phyloP scores from a whole-genome alignment of 2,888 invertebrate species.

The Pristionchus maxplancki region DNA sequence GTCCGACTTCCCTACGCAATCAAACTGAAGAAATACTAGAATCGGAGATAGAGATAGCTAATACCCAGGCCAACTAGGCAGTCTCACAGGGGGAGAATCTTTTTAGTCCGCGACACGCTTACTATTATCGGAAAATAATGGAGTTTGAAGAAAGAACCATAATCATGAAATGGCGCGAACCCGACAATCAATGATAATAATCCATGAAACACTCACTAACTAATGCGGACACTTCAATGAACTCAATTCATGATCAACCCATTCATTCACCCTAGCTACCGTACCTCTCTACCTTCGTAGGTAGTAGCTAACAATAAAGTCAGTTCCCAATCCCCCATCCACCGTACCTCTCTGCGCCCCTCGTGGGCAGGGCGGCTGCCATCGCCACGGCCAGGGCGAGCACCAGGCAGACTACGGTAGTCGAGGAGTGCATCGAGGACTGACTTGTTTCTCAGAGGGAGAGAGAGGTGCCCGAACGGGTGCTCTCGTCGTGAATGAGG shows the following conservation, averaged over 20 bases:
- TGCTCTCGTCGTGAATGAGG: conserved; percentile 27
- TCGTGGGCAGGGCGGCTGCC: not conserved
- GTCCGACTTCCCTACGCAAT: not conserved
- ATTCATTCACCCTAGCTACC: too few species aligned
- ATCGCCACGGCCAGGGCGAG: not conserved
- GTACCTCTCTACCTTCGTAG: too few species aligned
- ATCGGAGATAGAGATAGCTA: not conserved
- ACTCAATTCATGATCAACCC: too few species aligned
- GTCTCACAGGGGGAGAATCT: not conserved
- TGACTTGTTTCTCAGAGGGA: not conserved
- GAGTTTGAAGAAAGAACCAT: too few species aligned
- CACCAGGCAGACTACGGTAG: conserved; percentile 22
- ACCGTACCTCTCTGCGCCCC: conserved; percentile 30
- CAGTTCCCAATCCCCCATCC: not conserved
- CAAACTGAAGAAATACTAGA: not conserved
- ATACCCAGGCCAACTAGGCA: not conserved
- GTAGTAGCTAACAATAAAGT: too few species aligned
- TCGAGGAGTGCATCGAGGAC: conserved; percentile 19
- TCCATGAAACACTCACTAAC: too few species aligned
- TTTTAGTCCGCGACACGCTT: not conserved
- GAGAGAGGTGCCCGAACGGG: not conserved
- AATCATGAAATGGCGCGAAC: too few species aligned
- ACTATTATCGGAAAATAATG: not conserved
- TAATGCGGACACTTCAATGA: too few species aligned
- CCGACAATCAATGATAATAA: too few species aligned